Evolutionary conservation across 92 coral and sea anemone species (phyloP).

Genomic region (Micromussa lordhowensis): DNA sequence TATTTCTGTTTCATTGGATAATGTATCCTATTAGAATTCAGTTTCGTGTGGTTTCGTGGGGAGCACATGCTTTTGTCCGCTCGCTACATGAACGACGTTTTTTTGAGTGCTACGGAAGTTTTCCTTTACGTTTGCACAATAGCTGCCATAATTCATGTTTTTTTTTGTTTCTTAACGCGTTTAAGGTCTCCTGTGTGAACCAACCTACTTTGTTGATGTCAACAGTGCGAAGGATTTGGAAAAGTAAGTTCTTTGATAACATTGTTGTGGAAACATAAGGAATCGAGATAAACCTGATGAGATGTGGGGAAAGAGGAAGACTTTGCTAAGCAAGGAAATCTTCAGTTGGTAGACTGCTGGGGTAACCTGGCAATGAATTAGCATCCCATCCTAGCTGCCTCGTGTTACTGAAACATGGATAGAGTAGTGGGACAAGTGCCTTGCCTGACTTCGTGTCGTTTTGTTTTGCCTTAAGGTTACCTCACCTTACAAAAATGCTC

Average conservation of each 20-base stretch:
- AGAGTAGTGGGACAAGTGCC: no score
- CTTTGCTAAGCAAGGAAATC: no score
- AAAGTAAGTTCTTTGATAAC: conserved; percentile 11
- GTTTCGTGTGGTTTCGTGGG: no score
- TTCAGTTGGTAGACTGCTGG: background rate
- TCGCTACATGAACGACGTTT: no score
- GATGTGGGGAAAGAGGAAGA: no score
- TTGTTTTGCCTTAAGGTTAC: no score
- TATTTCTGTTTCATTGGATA: no score
- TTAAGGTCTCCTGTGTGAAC: conserved; percentile 87
- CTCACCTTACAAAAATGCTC: no score
- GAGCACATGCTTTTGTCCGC: no score
- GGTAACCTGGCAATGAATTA: background rate
- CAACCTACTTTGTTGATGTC: conserved; percentile 73
- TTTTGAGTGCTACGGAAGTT: background rate
- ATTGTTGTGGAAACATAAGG: background rate
- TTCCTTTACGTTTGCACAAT: background rate
- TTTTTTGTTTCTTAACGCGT: background rate
- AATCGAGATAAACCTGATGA: no score
- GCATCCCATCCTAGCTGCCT: background rate
- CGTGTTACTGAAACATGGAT: background rate
- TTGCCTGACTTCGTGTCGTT: no score
- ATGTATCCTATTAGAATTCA: no score
- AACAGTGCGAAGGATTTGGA: conserved; percentile 57
- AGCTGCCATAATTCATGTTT: background rate